Conservation (phyloP, 1,140 invertebrate genomes). For the Trichogramma pretiosum region DNA sequence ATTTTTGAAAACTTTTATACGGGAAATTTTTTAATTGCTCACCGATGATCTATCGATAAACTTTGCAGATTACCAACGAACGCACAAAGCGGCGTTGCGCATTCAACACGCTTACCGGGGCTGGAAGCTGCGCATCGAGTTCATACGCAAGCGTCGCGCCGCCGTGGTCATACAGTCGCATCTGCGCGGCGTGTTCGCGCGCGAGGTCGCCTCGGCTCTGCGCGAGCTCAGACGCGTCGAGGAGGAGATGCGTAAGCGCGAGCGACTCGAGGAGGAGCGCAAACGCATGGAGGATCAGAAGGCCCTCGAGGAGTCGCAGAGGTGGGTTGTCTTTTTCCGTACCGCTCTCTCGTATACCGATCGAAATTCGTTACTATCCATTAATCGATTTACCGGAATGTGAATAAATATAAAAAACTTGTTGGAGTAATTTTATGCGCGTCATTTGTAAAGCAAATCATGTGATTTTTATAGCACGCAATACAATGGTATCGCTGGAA, state of each 20-base stretch:
- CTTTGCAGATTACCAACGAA: constrained; percentile 58
- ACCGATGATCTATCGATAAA: too few species aligned
- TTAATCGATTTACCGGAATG: too few species aligned
- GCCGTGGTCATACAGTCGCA: constrained; percentile 84
- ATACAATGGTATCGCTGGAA: constrained; percentile 47
- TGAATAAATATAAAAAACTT: too few species aligned
- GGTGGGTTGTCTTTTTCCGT: constrained; percentile 35
- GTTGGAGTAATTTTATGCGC: constrained; percentile 14
- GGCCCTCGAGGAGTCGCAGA: constrained; percentile 45
- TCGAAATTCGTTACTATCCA: constrained; percentile 1
- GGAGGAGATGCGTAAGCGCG: constrained; percentile 77
- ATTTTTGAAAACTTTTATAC: constrained; percentile 10
- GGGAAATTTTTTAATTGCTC: too few species aligned
- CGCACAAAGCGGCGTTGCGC: constrained; percentile 62
- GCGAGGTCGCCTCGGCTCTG: constrained; percentile 74
- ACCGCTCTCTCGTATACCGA: constrained; percentile 7
- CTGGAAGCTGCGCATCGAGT: constrained; percentile 75
- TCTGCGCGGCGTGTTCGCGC: constrained; percentile 80
- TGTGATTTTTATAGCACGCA: constrained; percentile 45
- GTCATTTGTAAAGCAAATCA: constrained; percentile 32
- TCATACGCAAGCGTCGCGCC: constrained; percentile 73
- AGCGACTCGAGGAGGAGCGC: constrained; percentile 62
- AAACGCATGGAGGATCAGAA: constrained; percentile 47
- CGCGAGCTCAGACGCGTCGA: constrained; percentile 86
- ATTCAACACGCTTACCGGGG: constrained; percentile 82